Evolutionary conservation across 1,140 invertebrate species (phyloP), one percentile per base, ranked within the genome.

Genomic region (Goniozus legneri): DNA sequence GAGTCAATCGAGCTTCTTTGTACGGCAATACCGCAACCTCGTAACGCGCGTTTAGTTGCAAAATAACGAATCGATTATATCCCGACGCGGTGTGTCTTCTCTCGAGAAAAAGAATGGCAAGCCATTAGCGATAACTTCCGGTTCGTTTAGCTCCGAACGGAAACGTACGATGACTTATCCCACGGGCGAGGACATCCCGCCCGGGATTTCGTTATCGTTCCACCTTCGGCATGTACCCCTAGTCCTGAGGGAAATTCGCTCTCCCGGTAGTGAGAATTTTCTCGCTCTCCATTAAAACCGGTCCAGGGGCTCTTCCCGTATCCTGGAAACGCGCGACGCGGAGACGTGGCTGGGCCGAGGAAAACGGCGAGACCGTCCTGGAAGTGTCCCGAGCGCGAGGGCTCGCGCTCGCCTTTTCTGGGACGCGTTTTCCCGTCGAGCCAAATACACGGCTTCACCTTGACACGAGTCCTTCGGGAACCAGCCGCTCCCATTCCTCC

Each of bases 241-340:
- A 60, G 37, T 71, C 55, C 24, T 13, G 52, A 65, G 64, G 68
- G 60, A 71, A 71, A 71, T 62, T 64, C 65, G 8, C 36, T 40
- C 44, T 59, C 51, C 50, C 56, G 53, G 55, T 60, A 56, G 54
- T 34, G 59, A 50, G 57, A 67, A 55, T 67, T 71, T 69, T 64
- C 65, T 66, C 57, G 48, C 55, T 30, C 46, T 44, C 34, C 50
- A 48, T 53, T 50, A 39, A 44, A 44, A 54, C 45, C 40, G 52
- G 37, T 20, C 56, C 56, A 34, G 1, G n/a, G n/a, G n/a, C n/a
- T n/a, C n/a, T n/a, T n/a, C n/a, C n/a, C n/a, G n/a, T n/a, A n/a
- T n/a, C n/a, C n/a, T n/a, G n/a, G n/a, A n/a, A n/a, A n/a, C n/a
- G n/a, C n/a, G n/a, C n/a, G n/a, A n/a, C n/a, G n/a, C n/a, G n/a